Conservation (phyloP, 2,113 vertebrate species). For the Tympanuchus pallidicinctus region DNA sequence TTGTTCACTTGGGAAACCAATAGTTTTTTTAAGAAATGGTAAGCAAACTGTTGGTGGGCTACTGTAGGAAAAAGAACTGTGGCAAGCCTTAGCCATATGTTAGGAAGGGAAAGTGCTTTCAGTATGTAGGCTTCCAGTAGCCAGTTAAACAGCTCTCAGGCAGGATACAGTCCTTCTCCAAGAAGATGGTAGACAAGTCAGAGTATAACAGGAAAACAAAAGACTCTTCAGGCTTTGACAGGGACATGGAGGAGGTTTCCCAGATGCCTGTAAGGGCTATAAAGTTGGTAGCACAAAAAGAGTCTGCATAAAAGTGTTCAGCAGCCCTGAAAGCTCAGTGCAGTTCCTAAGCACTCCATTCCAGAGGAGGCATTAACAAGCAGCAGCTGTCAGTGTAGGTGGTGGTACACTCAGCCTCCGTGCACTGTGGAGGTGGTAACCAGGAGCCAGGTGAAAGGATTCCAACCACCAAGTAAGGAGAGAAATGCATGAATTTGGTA, state of each 20-base stretch:
- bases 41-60: neutral
- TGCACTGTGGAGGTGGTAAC: neutral
- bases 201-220: neutral
- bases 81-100: neutral
- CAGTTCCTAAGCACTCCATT: neutral
- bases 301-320: neutral
- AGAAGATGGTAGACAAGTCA: neutral
- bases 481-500: conserved; percentile 65
- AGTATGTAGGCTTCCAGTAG: neutral
- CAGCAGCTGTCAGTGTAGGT: neutral
- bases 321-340: neutral
- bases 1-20: neutral
- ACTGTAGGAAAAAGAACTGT: neutral
- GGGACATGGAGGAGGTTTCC: neutral
- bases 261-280: conserved; percentile 9
- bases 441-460: neutral
- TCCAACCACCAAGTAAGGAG: neutral
- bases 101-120: neutral
- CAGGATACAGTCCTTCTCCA: neutral
- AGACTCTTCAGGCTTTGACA: neutral
- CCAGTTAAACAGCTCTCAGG: neutral
- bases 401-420: neutral
- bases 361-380: neutral
- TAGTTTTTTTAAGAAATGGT: neutral
- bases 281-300: conserved; percentile 23